These are phyloP conservation scores for Hippasteria phrygiana DNA, from an alignment of 53 echinoderm and acorn worm species.

Conservation along the genomic window DNA sequence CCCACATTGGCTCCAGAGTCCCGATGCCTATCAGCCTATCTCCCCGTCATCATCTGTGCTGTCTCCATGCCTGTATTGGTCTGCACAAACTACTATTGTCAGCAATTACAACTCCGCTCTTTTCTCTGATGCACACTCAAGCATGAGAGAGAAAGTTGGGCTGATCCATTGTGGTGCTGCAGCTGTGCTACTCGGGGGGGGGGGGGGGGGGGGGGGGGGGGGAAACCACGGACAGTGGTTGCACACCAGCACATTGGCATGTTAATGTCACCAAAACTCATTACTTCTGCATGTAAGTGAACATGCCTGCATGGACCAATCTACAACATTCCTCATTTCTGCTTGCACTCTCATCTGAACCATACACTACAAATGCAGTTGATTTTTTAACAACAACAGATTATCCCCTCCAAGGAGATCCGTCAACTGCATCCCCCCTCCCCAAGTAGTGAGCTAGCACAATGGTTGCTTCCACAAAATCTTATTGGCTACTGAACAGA, in stretches of 20 bases:
- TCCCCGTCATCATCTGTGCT: slow-evolving; percentile 24
- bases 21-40: slow-evolving; percentile 34
- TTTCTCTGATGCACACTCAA: slow-evolving; percentile 34
- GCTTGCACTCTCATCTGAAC: neutral
- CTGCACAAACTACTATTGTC: slow-evolving; percentile 54
- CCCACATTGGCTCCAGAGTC: slow-evolving; percentile 44
- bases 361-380: neutral
- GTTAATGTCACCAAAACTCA: neutral
- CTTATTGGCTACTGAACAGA: slow-evolving; percentile 6
- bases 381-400: neutral
- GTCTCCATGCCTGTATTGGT: slow-evolving; percentile 56
- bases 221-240: slow-evolving; percentile 38
- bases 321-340: neutral
- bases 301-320: neutral
- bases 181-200: slow-evolving; percentile 1
- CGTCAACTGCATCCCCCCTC: neutral
- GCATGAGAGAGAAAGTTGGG: slow-evolving; percentile 16
- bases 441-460: neutral
- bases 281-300: neutral
- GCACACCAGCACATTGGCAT: neutral
- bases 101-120: slow-evolving; percentile 36
- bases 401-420: slow-evolving; percentile 19
- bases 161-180: slow-evolving; percentile 33
- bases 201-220: too few species aligned
- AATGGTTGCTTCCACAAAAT: slow-evolving; percentile 42